A percentile compares a stretch with the other conserved stretches of the same genome.
phyloP scores from a whole-genome alignment of 2,888 invertebrate genomes.

The Cataglyphis altisquamis region DNA sequence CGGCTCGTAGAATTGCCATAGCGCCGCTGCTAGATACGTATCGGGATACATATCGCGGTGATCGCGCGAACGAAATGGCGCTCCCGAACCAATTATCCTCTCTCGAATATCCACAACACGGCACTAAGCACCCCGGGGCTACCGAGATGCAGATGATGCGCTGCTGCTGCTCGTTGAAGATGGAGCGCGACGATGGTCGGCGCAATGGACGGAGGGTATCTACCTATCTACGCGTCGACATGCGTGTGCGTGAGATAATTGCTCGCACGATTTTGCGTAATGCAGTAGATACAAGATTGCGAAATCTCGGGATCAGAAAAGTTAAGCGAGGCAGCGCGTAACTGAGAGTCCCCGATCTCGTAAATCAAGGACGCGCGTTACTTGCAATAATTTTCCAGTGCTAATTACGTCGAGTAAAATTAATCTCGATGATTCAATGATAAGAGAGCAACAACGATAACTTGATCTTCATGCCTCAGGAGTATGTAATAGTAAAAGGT shows the following conservation, averaged over 20 bases:
- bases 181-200: conserved; percentile 50
- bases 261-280: conserved; percentile 45
- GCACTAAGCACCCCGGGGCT: conserved; percentile 61
- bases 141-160: conserved; percentile 66
- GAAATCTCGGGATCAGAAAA: conserved; percentile 53
- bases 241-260: conserved; percentile 27
- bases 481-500: conserved; percentile 21
- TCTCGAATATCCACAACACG: conserved; percentile 68
- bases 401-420: conserved; percentile 46
- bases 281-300: conserved; percentile 57
- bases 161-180: conserved; percentile 40
- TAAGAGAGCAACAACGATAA: conserved; percentile 38
- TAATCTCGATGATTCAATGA: conserved; percentile 49
- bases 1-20: conserved; percentile 60
- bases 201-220: conserved; percentile 28
- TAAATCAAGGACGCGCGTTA: conserved; percentile 51
- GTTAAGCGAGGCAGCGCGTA: conserved; percentile 8
- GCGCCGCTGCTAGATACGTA: conserved; percentile 63
- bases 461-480: conserved; percentile 35
- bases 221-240: not conserved
- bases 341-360: conserved; percentile 6
- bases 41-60: conserved; percentile 64
- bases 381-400: conserved; percentile 30
- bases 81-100: conserved; percentile 73
- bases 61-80: conserved; percentile 71